Base-by-base conservation (phyloP, 2,888 invertebrate genomes). In the Monochamus alternatus region DNA sequence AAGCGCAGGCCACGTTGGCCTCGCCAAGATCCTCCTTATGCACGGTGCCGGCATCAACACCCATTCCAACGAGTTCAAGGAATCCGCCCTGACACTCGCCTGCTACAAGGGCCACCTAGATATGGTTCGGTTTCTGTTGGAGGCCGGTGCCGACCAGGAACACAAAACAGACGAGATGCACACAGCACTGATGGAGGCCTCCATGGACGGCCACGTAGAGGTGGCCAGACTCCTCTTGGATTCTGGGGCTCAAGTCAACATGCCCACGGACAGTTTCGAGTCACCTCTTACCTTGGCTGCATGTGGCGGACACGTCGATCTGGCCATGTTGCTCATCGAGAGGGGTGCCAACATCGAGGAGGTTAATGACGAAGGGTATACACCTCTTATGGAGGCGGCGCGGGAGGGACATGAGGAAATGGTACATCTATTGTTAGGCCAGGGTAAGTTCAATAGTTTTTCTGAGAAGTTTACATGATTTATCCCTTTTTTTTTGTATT, bases 81-180 rank as follows among this genome's bases (percentile, higher is more conserved):
- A 99, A 90, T 98, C 98, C 14, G 98, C 99, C 10, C 92, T 99
- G 43, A 99, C 88, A 14, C 89, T 96, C 73, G 89, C 89, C 51
- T 89, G 91, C 92, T 85, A 99, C 97, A 83, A 98, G 97, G 90
- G 99, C 96, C 98, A 98, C 90, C 91, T 98, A 84, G 97, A 97
- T 89, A 98, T 99, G 97, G 99, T 99, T 74, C 92, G 97, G 84
- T 98, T 97, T 90, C 92, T 99, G 80, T 90, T 99, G 82, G 97
- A 96, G 85, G 98, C 98, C 65, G 98, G 98, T 78, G 98, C 98
- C 22, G 98, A 98, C 90, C 93, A 98, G 89, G 98, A 98, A 90
- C 98, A 98, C 91, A 98, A 98, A 91, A 98, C 98, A 8, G 98
- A 99, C 89, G 99, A 99, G 91, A 98, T 99, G 98, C 99, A 99